Evolutionary conservation across 1,140 invertebrate species (phyloP).

Genomic region (Matsumurasca onukii): DNA sequence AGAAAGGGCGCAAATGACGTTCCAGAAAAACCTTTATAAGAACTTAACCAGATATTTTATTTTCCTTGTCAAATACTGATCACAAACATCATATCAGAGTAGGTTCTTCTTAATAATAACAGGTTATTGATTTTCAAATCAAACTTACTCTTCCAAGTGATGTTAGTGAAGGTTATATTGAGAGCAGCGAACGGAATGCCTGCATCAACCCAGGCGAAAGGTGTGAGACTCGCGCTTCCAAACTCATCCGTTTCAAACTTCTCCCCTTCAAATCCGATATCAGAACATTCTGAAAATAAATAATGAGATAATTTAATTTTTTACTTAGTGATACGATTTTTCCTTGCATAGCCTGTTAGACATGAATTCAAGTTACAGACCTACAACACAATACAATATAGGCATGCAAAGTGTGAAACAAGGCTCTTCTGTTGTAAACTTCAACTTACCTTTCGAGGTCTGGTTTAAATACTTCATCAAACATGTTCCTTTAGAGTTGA

Average conservation of each 20-base stretch:
- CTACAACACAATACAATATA: too few relatives aligned
- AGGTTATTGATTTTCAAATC: too few relatives aligned
- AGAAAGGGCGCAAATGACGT: too few relatives aligned
- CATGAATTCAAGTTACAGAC: too few relatives aligned
- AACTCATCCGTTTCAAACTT: neutral
- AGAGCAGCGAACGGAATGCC: neutral
- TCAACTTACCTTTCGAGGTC: conserved; percentile 1
- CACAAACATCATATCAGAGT: too few relatives aligned
- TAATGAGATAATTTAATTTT: neutral
- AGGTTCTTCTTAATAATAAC: too few relatives aligned
- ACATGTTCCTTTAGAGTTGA: neutral
- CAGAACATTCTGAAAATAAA: neutral
- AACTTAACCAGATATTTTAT: too few relatives aligned
- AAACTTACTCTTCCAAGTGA: neutral
- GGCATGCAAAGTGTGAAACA: too few relatives aligned
- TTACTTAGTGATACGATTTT: neutral
- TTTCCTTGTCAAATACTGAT: too few relatives aligned
- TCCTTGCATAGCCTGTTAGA: too few relatives aligned
- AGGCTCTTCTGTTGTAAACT: too few relatives aligned
- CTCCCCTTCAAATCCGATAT: neutral
- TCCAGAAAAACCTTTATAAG: too few relatives aligned
- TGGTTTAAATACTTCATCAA: neutral
- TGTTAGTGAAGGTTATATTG: neutral
- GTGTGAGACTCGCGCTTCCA: neutral
- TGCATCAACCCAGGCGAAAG: neutral